phyloP scores from a whole-genome alignment of 2,797 vertebrate genomes.

The Alca torda region DNA sequence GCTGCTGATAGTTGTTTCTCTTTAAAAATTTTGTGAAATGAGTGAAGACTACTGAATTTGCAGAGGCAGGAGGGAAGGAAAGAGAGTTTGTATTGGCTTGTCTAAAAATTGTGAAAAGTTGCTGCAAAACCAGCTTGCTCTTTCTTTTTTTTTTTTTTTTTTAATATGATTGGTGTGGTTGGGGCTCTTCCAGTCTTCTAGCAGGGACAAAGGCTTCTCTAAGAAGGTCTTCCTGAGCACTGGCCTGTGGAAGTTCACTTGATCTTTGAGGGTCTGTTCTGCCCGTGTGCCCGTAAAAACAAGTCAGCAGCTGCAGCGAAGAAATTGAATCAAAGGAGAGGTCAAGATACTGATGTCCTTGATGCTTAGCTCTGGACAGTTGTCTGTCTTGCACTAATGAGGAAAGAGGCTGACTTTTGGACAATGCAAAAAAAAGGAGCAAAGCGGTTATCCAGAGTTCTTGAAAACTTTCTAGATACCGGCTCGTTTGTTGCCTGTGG shows the following conservation, averaged over 20 bases:
- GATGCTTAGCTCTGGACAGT: not conserved
- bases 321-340: not conserved
- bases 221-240: not conserved
- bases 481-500: not conserved
- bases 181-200: conserved; percentile 29
- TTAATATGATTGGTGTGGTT: not conserved
- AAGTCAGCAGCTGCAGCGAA: conserved; percentile 24
- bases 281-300: not conserved
- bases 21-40: not conserved
- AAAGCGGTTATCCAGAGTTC: not conserved
- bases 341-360: not conserved
- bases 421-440: not conserved
- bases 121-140: not conserved
- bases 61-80: not conserved
- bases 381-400: not conserved
- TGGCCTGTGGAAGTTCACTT: not conserved
- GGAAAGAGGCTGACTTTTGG: not conserved
- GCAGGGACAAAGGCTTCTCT: conserved; percentile 11
- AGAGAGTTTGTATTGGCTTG: not conserved
- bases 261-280: conserved; percentile 26
- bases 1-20: not conserved
- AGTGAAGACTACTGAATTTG: not conserved
- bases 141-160: too few species aligned
- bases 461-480: not conserved
- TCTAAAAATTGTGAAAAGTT: not conserved